phyloP scores from a whole-genome alignment of 2,888 invertebrate genomes.

The Tipula confusa region DNA sequence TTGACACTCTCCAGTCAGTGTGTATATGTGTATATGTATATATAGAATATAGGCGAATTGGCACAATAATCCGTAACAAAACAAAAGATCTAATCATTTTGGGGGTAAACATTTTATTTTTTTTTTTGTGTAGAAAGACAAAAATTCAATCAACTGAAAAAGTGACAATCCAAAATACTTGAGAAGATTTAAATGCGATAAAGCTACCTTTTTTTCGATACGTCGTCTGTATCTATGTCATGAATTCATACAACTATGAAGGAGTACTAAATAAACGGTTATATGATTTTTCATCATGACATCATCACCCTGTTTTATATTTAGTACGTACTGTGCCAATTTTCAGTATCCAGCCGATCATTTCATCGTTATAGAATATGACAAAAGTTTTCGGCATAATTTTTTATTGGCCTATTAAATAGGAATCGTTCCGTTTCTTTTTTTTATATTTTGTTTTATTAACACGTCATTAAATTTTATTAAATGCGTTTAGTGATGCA shows the following conservation, averaged over 20 bases:
- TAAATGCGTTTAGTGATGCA: constrained; percentile 16
- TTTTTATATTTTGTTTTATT: background rate
- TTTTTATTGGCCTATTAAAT: background rate
- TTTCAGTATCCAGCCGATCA: background rate
- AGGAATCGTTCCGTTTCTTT: background rate
- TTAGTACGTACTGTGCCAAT: background rate
- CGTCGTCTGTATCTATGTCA: too few species aligned
- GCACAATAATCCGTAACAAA: background rate
- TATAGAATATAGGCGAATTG: background rate
- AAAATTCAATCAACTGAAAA: background rate
- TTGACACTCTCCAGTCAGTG: background rate
- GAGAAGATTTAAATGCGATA: background rate
- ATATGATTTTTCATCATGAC: background rate
- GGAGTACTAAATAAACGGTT: background rate
- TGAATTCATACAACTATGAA: too few species aligned
- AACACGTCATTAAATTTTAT: background rate
- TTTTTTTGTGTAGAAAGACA: too few species aligned
- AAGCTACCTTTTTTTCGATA: background rate
- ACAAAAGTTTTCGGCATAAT: background rate
- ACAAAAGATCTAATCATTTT: background rate
- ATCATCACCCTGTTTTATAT: background rate
- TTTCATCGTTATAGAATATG: background rate
- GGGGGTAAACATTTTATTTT: too few species aligned
- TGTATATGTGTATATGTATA: too few species aligned
- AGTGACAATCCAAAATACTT: background rate